phyloP scores from a whole-genome alignment of 2,888 invertebrate genomes.

The Tetanocera ferruginea region DNA sequence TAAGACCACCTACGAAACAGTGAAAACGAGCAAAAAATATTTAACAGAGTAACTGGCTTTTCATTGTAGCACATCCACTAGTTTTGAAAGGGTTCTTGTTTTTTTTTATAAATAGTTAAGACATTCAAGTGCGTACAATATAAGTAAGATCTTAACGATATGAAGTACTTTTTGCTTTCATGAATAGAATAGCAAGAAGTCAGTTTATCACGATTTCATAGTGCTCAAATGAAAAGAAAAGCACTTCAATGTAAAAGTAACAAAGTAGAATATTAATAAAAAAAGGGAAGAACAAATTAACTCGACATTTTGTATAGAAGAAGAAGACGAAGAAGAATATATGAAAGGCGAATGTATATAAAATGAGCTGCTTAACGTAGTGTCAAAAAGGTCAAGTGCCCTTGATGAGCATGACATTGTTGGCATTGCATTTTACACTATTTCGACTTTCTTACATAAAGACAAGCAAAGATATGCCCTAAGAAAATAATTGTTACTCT shows the following conservation, averaged over 20 bases:
- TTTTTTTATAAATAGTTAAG: too few relatives aligned
- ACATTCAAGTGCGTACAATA: too few relatives aligned
- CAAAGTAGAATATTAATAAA: neutral
- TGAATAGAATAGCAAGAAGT: too few relatives aligned
- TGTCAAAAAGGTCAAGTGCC: conserved; percentile 27
- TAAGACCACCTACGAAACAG: too few relatives aligned
- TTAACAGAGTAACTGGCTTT: too few relatives aligned
- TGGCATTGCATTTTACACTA: too few relatives aligned
- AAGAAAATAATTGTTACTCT: neutral
- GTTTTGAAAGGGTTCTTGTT: too few relatives aligned
- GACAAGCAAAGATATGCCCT: neutral
- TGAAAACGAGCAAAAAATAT: too few relatives aligned
- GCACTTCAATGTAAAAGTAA: neutral
- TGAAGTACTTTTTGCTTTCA: too few relatives aligned
- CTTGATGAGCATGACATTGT: conserved; percentile 12
- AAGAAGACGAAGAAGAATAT: neutral
- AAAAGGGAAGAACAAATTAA: conserved; percentile 26
- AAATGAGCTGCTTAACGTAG: neutral
- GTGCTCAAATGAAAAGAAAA: neutral
- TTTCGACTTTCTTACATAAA: neutral
- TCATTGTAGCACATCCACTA: too few relatives aligned
- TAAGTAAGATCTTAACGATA: too few relatives aligned
- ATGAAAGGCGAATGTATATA: neutral
- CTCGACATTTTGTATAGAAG: neutral
- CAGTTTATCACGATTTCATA: neutral